phyloP scores from a whole-genome alignment of 2,888 invertebrate species.

The Kryphioiulus occultus region DNA sequence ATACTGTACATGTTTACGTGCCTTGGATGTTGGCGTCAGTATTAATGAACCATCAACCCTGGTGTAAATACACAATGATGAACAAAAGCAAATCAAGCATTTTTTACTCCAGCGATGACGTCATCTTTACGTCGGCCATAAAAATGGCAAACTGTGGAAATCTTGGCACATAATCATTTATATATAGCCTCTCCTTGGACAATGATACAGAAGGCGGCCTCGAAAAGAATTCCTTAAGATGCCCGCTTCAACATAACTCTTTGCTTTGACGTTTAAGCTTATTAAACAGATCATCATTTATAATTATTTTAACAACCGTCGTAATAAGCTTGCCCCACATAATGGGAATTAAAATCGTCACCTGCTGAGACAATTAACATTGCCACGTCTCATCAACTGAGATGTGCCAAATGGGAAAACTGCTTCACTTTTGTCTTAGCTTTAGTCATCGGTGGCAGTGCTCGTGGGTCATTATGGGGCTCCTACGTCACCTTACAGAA shows the following conservation, averaged over 20 bases:
- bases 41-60: too few species aligned
- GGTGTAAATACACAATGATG: too few species aligned
- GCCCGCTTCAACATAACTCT: background rate
- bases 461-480: background rate
- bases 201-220: background rate
- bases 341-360: background rate
- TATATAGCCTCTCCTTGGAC: background rate
- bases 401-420: background rate
- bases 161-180: background rate
- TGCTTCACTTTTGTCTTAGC: background rate
- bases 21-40: too few species aligned
- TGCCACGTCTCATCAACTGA: background rate
- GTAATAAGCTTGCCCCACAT: conserved; percentile 21
- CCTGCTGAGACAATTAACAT: background rate
- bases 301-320: conserved; percentile 19
- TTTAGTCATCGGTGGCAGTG: background rate
- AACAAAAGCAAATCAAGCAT: background rate
- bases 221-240: background rate
- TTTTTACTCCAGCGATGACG: background rate
- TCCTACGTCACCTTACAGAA: background rate
- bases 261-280: conserved; percentile 1
- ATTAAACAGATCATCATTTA: background rate
- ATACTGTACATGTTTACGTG: too few species aligned
- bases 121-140: background rate
- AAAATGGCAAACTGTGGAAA: background rate